Evolutionary conservation across 2,113 vertebrate species (phyloP), one percentile per base, ranked within the genome.

Genomic region (Sceloporus tristichus): DNA sequence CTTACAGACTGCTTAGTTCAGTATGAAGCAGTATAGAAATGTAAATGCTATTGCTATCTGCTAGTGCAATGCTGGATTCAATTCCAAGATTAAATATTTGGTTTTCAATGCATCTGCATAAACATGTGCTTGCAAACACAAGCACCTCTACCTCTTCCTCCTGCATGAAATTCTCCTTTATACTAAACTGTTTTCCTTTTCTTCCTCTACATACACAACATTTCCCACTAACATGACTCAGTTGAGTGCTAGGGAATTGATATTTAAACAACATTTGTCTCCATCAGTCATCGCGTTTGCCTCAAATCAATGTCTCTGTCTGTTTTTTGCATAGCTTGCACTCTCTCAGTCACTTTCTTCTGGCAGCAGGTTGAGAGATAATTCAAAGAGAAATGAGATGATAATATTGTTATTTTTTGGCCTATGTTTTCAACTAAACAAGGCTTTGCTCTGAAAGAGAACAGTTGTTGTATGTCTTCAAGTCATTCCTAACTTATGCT

Each of bases 201-300:
- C 59, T 3, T 85, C 40, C 38, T 2, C 0, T n/a, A 29, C 82
- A 53, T 53, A 9, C 13, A 73, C 2, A n/a, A 76, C 10, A 29
- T 25, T 87, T 21, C 89, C 19, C 34, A 54, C 9, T 62, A 1
- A 65, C 54, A 75, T n/a, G 0, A 34, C 73, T 85, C 85, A 81
- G 8, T 62, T 68, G 70, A 80, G 59, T 75, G 62, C 68, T 5
- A 88, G 73, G 59, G 14, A 77, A 73, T 0, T 53, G 14, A 73
- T 2, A 79, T 27, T 38, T 75, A 81, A 38, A 34, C 83, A 71
- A 40, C 56, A 84, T 7, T 48, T 81, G 42, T 77, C 83, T 89
- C 89, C 86, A 65, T 71, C 85, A 86, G 11, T 27, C 88, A 19
- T 74, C 86, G 85, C 74, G 21, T 6, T 90, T 90, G n/a, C 79